These are phyloP conservation scores for Callospermophilus lateralis DNA, from an alignment of 2,113 vertebrate genomes.

Conservation along the genomic window DNA sequence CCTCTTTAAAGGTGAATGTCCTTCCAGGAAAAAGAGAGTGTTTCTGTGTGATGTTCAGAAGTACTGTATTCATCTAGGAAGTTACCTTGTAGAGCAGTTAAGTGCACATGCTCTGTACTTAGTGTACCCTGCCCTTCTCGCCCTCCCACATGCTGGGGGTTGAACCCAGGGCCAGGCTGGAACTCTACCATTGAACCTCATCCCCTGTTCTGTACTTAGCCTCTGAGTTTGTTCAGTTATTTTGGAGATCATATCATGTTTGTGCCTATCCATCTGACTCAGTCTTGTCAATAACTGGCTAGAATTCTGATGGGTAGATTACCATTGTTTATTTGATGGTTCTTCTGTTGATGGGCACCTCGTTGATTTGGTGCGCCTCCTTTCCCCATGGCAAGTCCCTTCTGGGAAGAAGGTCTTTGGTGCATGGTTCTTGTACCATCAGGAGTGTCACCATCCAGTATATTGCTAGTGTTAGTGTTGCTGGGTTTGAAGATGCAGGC, in stretches of 20 bases:
- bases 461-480: neutral
- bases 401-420: neutral
- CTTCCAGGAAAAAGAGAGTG: neutral
- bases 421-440: neutral
- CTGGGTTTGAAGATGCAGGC: neutral
- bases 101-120: neutral
- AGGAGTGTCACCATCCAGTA: neutral
- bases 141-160: neutral
- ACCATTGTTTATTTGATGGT: neutral
- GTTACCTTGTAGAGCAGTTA: neutral
- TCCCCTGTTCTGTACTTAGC: neutral
- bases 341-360: neutral
- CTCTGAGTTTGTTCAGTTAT: neutral
- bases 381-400: neutral
- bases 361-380: neutral
- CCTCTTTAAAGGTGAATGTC: conserved; percentile 8
- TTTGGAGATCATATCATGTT: neutral
- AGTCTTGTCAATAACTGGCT: neutral
- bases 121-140: neutral
- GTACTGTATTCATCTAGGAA: neutral
- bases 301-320: neutral
- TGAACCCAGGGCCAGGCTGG: neutral
- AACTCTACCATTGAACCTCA: neutral
- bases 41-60: neutral
- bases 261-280: neutral